These are phyloP conservation scores for Acipenser ruthenus DNA, from an alignment of 2,797 vertebrate genomes.

Conservation along the genomic window DNA sequence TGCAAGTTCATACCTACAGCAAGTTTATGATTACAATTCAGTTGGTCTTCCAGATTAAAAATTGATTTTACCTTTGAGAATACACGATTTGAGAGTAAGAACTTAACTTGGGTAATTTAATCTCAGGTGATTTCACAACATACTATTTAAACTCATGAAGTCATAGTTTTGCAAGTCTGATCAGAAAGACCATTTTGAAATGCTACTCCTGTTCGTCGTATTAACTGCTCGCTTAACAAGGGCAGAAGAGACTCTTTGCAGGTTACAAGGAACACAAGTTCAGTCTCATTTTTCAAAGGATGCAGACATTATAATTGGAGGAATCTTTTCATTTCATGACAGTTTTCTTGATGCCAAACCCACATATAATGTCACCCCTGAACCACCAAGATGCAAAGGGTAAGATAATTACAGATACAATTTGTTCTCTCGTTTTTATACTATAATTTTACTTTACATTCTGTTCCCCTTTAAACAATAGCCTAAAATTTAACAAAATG, in stretches of 20 bases:
- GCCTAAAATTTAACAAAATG: too few relatives aligned
- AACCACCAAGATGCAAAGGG: not conserved
- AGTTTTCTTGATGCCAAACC: not conserved
- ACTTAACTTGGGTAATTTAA: not conserved
- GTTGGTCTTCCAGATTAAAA: not conserved
- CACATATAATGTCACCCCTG: not conserved
- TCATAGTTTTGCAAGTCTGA: not conserved
- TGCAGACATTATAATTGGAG: conserved; percentile 2
- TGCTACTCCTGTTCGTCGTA: not conserved
- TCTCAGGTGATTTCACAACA: not conserved
- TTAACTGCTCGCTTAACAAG: not conserved
- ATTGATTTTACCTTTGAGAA: not conserved
- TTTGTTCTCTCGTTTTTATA: too few relatives aligned
- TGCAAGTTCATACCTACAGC: not conserved
- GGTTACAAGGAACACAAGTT: not conserved
- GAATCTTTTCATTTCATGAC: not conserved
- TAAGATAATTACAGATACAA: not conserved
- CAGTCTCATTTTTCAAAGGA: not conserved
- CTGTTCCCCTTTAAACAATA: too few relatives aligned
- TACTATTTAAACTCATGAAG: not conserved
- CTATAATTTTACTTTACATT: too few relatives aligned
- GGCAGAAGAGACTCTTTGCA: not conserved
- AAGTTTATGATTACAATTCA: too few relatives aligned
- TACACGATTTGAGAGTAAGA: not conserved
- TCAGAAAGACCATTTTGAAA: not conserved